Base-by-base conservation (phyloP, 2,797 vertebrate species). In the Morus bassanus region DNA sequence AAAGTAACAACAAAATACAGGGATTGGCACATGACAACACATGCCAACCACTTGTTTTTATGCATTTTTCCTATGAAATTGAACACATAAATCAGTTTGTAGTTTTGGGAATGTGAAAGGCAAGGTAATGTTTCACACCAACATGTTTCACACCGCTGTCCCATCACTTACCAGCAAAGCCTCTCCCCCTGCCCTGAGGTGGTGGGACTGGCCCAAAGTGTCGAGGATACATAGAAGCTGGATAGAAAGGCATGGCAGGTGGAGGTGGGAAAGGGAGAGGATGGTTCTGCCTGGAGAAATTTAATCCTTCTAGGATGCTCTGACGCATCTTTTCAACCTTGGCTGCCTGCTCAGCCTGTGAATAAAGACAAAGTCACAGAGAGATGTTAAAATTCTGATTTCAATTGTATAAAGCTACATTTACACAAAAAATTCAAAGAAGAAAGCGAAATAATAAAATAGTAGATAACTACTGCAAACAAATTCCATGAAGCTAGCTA, bases 281-380 rank as follows among this genome's bases (percentile, higher is more conserved):
- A 95, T 99, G 98, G 96, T 98, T 99, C 76, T 98, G 99, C 96
- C 99, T 98, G 95, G 98, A 98, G 97, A 99, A 98, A 98, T 98
- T 99, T 96, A 99, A 98, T 94, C 99, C 99, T 98, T 99, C 99
- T 94, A 99, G 98, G 96, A 99, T 99, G 96, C 99, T 99, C 97
- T 99, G 99, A 79, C 99, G 98, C 99, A 99, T 99, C 98, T 99
- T 99, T 97, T 99, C 99, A 96, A 99, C 99, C 98, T 99, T 99
- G 96, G 98, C 98, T 95, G 98, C 99, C 97, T 99, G 98, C 97
- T 99, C 99, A 91, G 98, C 98, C 99, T 99, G 91, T 9, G 96
- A 97, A 91, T 74, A 96, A 96, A 95, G 64, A 91, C 87, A 95
- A 97, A 54, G 50, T 70, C n/a, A 94, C 43, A 53, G n/a, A 86